Conservation (phyloP, 2,113 vertebrate species). For the Leptodactylus fuscus region DNA sequence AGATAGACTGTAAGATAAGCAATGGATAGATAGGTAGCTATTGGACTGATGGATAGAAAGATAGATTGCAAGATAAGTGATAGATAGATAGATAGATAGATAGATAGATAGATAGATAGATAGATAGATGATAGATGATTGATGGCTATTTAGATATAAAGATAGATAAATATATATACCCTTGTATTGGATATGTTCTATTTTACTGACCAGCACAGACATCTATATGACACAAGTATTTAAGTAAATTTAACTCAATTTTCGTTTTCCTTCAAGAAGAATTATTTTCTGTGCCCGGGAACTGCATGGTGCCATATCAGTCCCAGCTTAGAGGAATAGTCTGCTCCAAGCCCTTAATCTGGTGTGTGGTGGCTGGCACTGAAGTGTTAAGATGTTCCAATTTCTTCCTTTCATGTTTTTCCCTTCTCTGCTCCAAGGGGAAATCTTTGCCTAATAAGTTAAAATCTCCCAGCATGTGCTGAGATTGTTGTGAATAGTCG, state of each 20-base stretch:
- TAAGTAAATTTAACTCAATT: background rate
- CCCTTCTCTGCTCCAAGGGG: slow-evolving; percentile 45
- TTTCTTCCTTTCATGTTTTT: slow-evolving; percentile 58
- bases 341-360: slow-evolving; percentile 57
- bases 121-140: too few species aligned
- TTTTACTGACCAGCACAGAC: background rate
- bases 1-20: too few species aligned
- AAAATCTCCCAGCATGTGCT: slow-evolving; percentile 48
- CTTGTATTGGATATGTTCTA: too few species aligned
- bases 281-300: slow-evolving; percentile 52
- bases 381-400: slow-evolving; percentile 58
- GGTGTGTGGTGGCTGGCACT: slow-evolving; percentile 57
- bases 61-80: too few species aligned
- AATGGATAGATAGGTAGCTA: background rate
- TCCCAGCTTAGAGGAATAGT: slow-evolving; percentile 52
- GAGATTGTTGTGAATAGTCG: slow-evolving; percentile 24
- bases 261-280: slow-evolving; percentile 42
- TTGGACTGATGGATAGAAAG: too few species aligned
- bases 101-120: too few species aligned
- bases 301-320: slow-evolving; percentile 53
- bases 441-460: slow-evolving; percentile 59
- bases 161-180: too few species aligned
- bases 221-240: background rate
- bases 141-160: too few species aligned
- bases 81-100: too few species aligned